These are phyloP conservation scores for Galendromus occidentalis DNA, from an alignment of 1,140 invertebrate species.

Conservation along the genomic window DNA sequence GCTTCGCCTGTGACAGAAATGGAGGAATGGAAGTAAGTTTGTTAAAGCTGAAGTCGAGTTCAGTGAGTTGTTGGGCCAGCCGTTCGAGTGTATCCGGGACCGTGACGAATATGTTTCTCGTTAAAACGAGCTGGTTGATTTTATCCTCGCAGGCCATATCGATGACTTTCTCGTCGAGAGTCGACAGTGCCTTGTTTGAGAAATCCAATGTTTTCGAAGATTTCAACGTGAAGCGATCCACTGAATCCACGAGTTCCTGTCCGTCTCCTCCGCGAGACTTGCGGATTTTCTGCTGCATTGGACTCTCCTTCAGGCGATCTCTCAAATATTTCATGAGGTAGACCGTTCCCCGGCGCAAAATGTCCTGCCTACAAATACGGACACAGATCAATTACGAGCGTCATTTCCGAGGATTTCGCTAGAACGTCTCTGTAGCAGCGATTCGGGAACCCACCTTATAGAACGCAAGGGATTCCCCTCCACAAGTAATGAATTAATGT, in stretches of 20 bases:
- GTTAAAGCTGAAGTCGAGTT: conserved; percentile 48
- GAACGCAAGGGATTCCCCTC: conserved; percentile 64
- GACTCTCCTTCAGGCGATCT: background rate
- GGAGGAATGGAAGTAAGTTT: conserved; percentile 38
- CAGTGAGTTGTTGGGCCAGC: conserved; percentile 36
- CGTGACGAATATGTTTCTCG: conserved; percentile 14
- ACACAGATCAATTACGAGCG: too few relatives aligned
- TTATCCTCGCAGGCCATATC: conserved; percentile 4
- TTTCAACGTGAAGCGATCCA: conserved; percentile 3
- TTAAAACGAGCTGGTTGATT: background rate
- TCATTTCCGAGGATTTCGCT: too few relatives aligned
- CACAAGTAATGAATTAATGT: conserved; percentile 56
- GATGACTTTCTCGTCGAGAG: background rate
- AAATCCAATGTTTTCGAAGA: background rate
- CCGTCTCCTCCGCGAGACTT: background rate
- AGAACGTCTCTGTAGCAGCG: background rate
- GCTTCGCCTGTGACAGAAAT: conserved; percentile 41
- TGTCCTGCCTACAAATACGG: background rate
- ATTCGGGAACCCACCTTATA: conserved; percentile 44
- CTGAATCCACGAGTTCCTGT: background rate
- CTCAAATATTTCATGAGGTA: conserved; percentile 1
- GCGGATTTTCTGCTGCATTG: background rate
- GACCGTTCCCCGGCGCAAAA: background rate
- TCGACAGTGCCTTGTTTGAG: background rate
- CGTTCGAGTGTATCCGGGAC: conserved; percentile 31